Percentiles rank a stretch among this genome's conserved stretches.
These are phyloP conservation scores for Trichonephila inaurata DNA, from an alignment of 1,140 invertebrate genomes.

Conservation along the genomic window DNA sequence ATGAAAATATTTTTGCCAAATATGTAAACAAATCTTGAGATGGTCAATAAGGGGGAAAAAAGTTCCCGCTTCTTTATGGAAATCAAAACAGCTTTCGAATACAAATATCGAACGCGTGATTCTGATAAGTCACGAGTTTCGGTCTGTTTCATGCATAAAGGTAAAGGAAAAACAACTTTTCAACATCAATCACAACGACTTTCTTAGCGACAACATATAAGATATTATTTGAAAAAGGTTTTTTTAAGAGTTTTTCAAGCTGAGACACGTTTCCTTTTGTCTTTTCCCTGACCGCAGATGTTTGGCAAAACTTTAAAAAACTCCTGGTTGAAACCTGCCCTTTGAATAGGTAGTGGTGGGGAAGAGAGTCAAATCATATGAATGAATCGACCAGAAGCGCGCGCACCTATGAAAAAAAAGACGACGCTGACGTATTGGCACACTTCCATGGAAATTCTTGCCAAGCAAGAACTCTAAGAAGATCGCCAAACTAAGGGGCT, in stretches of 20 bases:
- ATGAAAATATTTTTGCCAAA: too few relatives aligned
- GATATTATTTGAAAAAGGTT: not conserved
- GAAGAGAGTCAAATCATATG: slow-evolving; percentile 7
- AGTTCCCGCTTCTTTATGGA: too few relatives aligned
- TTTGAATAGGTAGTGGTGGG: not conserved
- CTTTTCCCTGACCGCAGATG: not conserved
- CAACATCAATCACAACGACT: not conserved
- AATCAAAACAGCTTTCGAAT: not conserved
- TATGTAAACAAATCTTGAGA: too few relatives aligned
- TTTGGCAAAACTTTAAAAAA: slow-evolving; percentile 8
- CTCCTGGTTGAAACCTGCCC: not conserved
- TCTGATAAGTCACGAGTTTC: not conserved
- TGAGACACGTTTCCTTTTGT: not conserved
- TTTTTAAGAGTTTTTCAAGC: not conserved
- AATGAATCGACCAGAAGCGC: slow-evolving; percentile 25
- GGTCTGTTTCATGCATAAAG: not conserved
- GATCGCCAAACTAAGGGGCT: not conserved
- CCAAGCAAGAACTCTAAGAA: not conserved
- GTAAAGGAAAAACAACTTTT: not conserved
- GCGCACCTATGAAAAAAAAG: not conserved
- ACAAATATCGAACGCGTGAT: not conserved
- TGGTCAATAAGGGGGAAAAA: too few relatives aligned
- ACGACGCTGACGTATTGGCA: slow-evolving; percentile 14
- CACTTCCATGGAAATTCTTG: not conserved
- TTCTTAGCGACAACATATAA: too few relatives aligned